Base-by-base conservation (phyloP, 2,113 vertebrate species). In the Triplophysa rosa region DNA sequence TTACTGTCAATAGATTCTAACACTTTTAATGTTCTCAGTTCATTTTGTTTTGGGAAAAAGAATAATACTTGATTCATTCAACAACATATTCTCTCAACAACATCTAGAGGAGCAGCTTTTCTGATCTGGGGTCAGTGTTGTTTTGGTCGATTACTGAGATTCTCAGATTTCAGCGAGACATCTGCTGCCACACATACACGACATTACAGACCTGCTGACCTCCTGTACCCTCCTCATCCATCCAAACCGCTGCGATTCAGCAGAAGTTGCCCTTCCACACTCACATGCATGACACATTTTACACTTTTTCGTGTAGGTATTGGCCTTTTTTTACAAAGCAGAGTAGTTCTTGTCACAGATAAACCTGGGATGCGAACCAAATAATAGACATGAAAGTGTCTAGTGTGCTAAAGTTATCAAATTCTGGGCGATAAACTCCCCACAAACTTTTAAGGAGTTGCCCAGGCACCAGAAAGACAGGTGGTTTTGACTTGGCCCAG, bases 91-190 rank as follows among this genome's bases (percentile, higher is more conserved):
- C 33, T 37, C 6, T 26, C 21, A 26, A 10, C 14, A 65, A 23
- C 11, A n/a, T 2, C 3, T 26, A 9, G 9, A 17, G 40, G 40
- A n/a, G 11, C 17, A 63, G 42, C 62, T 23, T 62, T 16, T 40
- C 68, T 58, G 78, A 45, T 23, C 26, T 59, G 47, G 64, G 69
- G 69, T 78, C 45, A 74, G 74, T 54, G 19, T 11, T 67, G 82
- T 66, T 77, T 45, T 68, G 77, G 47, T 40, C 21, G 68, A 65
- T 45, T 54, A 73, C 23, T 26, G 79, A 26, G 19, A 47, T 29
- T 84, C 75, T 81, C 79, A 2, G 14, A 80, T 84, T 84, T 78
- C 83, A 63, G 58, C 5, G 19, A 45, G 63, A 29, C 83, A 84
- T 84, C 83, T 84, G 83, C 75, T 81, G 64, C 29, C 13, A 62